Evolutionary conservation across 2,797 vertebrate genomes (phyloP).

Genomic region (Petrocephalus sullivani): DNA sequence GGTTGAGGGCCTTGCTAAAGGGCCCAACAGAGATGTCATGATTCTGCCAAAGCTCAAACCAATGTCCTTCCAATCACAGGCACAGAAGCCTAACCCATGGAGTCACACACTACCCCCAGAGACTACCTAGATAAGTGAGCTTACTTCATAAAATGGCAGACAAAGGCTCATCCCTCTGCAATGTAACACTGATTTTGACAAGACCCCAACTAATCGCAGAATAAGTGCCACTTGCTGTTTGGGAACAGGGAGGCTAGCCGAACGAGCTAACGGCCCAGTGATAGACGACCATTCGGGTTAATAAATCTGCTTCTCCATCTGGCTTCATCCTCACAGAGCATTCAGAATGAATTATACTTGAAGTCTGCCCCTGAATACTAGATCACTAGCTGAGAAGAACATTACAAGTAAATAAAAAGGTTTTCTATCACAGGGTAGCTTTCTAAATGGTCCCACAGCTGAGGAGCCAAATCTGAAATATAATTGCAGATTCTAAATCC

Average conservation of each 20-base stretch:
- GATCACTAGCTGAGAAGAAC: conserved; percentile 7
- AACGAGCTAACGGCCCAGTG: not conserved
- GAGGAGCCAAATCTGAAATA: not conserved
- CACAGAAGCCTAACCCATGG: not conserved
- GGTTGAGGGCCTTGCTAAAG: not conserved
- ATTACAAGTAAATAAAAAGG: conserved; percentile 5
- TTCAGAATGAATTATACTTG: conserved; percentile 1
- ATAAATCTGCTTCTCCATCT: conserved; percentile 11
- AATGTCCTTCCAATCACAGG: not conserved
- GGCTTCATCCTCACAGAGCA: not conserved
- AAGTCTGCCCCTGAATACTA: not conserved
- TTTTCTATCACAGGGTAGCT: not conserved
- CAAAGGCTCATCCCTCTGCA: not conserved
- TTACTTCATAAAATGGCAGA: not conserved
- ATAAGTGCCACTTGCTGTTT: not conserved
- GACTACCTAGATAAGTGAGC: not conserved
- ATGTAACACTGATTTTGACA: not conserved
- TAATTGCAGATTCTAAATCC: not conserved
- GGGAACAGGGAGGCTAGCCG: not conserved
- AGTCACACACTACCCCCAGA: not conserved
- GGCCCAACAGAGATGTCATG: not conserved
- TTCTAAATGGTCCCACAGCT: conserved; percentile 12
- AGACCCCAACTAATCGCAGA: not conserved
- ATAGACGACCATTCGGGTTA: conserved; percentile 9
- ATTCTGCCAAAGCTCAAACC: not conserved